phyloP scores from a whole-genome alignment of 2,888 invertebrate species.

The Bombyx huttoni region DNA sequence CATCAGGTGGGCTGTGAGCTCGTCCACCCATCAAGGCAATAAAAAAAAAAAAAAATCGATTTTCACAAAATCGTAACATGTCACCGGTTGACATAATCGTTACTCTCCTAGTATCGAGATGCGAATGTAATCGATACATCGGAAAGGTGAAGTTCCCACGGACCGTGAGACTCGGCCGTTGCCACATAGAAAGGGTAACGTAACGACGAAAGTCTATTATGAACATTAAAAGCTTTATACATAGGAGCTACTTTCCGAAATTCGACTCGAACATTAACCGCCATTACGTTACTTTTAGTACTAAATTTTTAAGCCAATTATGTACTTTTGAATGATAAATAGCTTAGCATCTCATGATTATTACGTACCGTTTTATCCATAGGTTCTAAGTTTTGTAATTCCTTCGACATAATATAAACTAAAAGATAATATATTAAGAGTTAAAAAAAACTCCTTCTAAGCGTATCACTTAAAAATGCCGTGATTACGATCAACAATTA shows the following conservation, averaged over 20 bases:
- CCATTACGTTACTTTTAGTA: background rate
- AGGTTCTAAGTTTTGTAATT: too few relatives aligned
- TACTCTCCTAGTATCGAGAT: background rate
- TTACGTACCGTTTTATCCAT: constrained; percentile 10
- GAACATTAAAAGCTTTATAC: background rate
- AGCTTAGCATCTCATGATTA: constrained; percentile 6
- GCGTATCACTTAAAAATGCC: too few relatives aligned
- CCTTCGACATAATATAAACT: too few relatives aligned
- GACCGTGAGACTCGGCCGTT: constrained; percentile 3
- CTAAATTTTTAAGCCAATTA: background rate
- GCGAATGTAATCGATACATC: background rate
- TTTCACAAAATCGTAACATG: background rate
- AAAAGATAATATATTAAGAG: too few relatives aligned
- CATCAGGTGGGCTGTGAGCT: too few relatives aligned
- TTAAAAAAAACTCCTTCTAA: too few relatives aligned
- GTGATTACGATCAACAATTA: too few relatives aligned
- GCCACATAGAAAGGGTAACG: background rate
- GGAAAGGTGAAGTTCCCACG: constrained; percentile 8
- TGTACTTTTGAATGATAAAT: background rate
- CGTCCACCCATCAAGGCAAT: too few relatives aligned
- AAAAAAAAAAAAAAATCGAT: background rate
- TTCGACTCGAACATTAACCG: background rate
- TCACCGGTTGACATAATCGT: background rate
- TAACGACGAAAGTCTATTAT: background rate
- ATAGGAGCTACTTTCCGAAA: background rate